Evolutionary conservation across 2,113 vertebrate species (phyloP).

Genomic region (Pseudorhombus dupliciocellatus): DNA sequence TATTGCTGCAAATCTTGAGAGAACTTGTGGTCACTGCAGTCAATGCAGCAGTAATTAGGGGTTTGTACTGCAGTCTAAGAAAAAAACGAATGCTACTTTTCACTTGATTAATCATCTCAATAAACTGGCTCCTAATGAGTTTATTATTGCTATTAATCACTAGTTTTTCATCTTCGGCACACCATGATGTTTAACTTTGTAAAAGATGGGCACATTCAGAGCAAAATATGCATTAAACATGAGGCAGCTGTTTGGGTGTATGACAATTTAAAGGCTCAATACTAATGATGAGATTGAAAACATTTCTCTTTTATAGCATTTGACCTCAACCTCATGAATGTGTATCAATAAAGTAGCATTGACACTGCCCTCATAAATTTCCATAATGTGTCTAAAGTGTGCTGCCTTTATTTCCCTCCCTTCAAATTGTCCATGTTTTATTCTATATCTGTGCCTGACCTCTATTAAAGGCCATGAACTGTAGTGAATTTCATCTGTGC

Average conservation of each 20-base stretch:
- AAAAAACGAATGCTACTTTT: not conserved
- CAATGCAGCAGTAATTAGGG: no score
- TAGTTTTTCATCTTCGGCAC: not conserved
- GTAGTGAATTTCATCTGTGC: not conserved
- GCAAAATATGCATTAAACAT: not conserved
- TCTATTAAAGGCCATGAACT: not conserved
- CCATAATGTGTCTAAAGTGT: not conserved
- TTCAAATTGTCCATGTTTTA: not conserved
- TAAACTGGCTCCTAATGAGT: not conserved
- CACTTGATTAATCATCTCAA: not conserved
- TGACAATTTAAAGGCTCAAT: not conserved
- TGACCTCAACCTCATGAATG: conserved; percentile 4
- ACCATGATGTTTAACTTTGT: not conserved
- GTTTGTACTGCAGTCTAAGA: not conserved
- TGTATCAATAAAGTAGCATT: not conserved
- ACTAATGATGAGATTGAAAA: not conserved
- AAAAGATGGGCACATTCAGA: not conserved
- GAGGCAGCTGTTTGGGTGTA: not conserved
- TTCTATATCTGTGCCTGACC: not conserved
- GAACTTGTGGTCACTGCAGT: no score
- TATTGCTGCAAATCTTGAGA: no score
- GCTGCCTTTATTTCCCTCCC: not conserved
- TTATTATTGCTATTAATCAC: not conserved
- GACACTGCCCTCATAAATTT: not conserved
- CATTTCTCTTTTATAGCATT: not conserved